Evolutionary conservation across 1,140 invertebrate genomes (phyloP).

Genomic region (Pseudoatta argentina): DNA sequence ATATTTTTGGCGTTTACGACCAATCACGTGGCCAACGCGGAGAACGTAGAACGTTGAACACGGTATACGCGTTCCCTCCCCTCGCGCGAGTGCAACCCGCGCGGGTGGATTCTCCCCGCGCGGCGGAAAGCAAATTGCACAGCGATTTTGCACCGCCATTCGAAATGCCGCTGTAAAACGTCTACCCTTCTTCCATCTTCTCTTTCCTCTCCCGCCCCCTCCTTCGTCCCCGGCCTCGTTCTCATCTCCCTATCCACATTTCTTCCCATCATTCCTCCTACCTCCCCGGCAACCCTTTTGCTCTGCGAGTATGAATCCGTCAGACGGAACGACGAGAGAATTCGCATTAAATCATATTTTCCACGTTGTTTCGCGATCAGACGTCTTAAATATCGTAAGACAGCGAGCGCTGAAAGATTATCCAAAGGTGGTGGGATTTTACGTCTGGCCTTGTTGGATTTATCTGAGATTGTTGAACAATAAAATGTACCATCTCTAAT

Average conservation of each 20-base stretch:
- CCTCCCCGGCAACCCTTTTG: conserved; percentile 20
- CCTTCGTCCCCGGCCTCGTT: neutral
- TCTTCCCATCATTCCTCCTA: conserved; percentile 14
- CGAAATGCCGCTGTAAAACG: conserved; percentile 73
- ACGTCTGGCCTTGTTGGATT: conserved; percentile 10
- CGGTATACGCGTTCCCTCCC: conserved; percentile 48
- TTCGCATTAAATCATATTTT: conserved; percentile 57
- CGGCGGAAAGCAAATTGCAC: conserved; percentile 83
- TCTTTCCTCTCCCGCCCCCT: neutral
- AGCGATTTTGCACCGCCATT: conserved; percentile 76
- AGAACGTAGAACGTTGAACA: conserved; percentile 37
- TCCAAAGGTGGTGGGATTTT: neutral
- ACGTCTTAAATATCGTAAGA: conserved; percentile 15
- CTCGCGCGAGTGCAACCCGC: conserved; percentile 17
- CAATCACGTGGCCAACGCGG: conserved; percentile 79
- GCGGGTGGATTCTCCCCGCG: conserved; percentile 62
- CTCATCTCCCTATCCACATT: conserved; percentile 35
- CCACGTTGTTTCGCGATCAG: conserved; percentile 41
- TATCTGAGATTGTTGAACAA: conserved; percentile 11
- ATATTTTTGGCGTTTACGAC: conserved; percentile 85
- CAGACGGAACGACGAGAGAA: conserved; percentile 49
- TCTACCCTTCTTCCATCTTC: conserved; percentile 10
- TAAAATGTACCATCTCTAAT: conserved; percentile 24
- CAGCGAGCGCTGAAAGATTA: neutral
- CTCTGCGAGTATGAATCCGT: conserved; percentile 56